These are phyloP conservation scores for Pteria penguin DNA, from an alignment of 2,888 invertebrate genomes.

Conservation along the genomic window DNA sequence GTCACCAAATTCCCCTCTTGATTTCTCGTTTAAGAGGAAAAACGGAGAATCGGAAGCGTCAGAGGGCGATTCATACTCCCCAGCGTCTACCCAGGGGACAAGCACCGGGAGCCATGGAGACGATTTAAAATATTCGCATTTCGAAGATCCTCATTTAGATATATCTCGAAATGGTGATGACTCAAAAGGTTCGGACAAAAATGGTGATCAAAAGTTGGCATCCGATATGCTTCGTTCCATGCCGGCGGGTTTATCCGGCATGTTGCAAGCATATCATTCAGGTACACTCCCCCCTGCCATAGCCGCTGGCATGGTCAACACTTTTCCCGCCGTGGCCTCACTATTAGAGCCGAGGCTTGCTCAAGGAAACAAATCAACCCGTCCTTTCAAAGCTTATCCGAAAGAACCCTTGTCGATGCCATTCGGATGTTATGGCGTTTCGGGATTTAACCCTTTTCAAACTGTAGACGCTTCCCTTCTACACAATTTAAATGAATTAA, in stretches of 20 bases:
- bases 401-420: constrained; percentile 85
- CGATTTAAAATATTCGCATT: constrained; percentile 33
- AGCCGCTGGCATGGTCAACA: constrained; percentile 45
- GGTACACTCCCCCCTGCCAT: constrained; percentile 50
- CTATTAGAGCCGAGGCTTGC: constrained; percentile 55
- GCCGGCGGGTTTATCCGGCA: constrained; percentile 45
- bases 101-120: constrained; percentile 52
- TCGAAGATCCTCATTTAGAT: constrained; percentile 14
- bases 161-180: not conserved
- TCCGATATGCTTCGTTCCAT: constrained; percentile 34
- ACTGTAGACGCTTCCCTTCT: constrained; percentile 63
- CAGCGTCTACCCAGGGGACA: constrained; percentile 55
- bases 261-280: constrained; percentile 55
- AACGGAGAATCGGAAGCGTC: constrained; percentile 57
- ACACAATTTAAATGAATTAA: constrained; percentile 59
- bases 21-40: constrained; percentile 66
- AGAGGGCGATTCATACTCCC: constrained; percentile 57
- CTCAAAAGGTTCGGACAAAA: constrained; percentile 3
- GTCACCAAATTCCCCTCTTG: constrained; percentile 63
- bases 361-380: constrained; percentile 58
- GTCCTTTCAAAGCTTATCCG: constrained; percentile 84
- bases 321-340: constrained; percentile 58
- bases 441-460: constrained; percentile 65
- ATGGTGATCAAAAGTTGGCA: constrained; percentile 38
- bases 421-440: constrained; percentile 80